Percentiles rank a stretch among this genome's conserved stretches.
phyloP scores from a whole-genome alignment of 2,113 vertebrate species.

The Ceratotherium simum region DNA sequence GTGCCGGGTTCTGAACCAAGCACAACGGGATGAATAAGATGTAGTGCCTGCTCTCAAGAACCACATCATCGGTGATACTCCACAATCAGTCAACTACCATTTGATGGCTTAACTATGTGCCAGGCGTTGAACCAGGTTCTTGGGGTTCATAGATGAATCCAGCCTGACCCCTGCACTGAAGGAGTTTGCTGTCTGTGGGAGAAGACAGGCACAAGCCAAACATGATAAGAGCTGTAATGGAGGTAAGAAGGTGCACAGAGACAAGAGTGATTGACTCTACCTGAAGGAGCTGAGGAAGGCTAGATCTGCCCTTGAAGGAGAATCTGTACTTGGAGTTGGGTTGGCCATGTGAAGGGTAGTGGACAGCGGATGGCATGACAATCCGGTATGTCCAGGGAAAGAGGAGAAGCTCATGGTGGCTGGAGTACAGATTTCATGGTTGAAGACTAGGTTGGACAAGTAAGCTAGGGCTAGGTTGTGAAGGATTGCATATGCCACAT shows the following conservation, averaged over 20 bases:
- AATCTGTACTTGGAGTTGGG: background rate
- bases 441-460: background rate
- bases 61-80: background rate
- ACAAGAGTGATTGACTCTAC: background rate
- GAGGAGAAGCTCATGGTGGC: background rate
- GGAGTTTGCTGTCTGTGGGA: background rate
- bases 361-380: background rate
- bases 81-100: background rate
- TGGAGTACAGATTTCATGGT: background rate
- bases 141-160: background rate
- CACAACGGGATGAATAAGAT: background rate
- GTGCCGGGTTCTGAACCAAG: background rate
- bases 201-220: background rate
- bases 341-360: background rate
- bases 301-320: background rate
- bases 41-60: background rate
- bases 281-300: background rate
- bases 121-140: background rate
- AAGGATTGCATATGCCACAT: background rate
- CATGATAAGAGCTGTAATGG: background rate
- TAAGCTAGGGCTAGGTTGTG: background rate
- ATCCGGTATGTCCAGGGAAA: background rate
- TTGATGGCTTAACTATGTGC: background rate
- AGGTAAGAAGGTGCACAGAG: background rate
- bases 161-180: rapidly evolving